These are phyloP conservation scores for Hirtodrosophila cameraria DNA, from an alignment of 2,888 invertebrate genomes.

Conservation along the genomic window DNA sequence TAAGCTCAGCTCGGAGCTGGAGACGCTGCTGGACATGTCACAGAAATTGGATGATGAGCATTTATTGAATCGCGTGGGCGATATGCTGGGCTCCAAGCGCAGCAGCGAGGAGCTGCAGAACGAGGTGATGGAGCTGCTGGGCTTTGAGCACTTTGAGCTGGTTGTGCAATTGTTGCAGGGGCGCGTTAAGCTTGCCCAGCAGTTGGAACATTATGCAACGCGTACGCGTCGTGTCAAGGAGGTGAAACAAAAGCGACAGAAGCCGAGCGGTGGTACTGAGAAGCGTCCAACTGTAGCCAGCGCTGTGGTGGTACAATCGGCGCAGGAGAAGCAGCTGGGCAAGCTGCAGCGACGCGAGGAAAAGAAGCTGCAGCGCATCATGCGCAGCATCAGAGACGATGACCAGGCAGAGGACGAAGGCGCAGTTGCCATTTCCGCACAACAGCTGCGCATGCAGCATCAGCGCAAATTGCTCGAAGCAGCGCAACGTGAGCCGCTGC, in stretches of 20 bases:
- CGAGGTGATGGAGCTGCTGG: constrained; percentile 93
- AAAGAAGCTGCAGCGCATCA: constrained; percentile 87
- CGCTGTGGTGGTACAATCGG: constrained; percentile 93
- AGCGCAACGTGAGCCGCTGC: constrained; percentile 80
- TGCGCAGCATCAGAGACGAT: constrained; percentile 72
- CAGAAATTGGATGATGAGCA: constrained; percentile 69
- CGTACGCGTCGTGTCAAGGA: constrained; percentile 72
- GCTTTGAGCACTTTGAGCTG: constrained; percentile 93
- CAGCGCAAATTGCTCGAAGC: constrained; percentile 80
- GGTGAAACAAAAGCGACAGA: constrained; percentile 63
- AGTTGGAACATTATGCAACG: constrained; percentile 79
- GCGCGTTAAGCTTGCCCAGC: constrained; percentile 85
- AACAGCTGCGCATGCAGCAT: constrained; percentile 81
- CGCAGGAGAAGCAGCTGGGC: constrained; percentile 90
- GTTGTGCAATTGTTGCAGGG: constrained; percentile 88
- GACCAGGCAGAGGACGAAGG: constrained; percentile 56
- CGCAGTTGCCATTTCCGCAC: constrained; percentile 82
- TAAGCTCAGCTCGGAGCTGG: constrained; percentile 62
- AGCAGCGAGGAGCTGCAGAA: constrained; percentile 90
- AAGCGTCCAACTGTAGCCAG: constrained; percentile 88
- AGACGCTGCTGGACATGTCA: constrained; percentile 69
- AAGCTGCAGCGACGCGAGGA: constrained; percentile 93
- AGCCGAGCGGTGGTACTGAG: constrained; percentile 33
- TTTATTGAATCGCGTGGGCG: constrained; percentile 66
- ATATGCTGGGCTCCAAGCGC: constrained; percentile 87